Evolutionary conservation across 30 jellyfish, hydroid and myxozoan genomes (phyloP).

Genomic region (Aurelia coerulea): DNA sequence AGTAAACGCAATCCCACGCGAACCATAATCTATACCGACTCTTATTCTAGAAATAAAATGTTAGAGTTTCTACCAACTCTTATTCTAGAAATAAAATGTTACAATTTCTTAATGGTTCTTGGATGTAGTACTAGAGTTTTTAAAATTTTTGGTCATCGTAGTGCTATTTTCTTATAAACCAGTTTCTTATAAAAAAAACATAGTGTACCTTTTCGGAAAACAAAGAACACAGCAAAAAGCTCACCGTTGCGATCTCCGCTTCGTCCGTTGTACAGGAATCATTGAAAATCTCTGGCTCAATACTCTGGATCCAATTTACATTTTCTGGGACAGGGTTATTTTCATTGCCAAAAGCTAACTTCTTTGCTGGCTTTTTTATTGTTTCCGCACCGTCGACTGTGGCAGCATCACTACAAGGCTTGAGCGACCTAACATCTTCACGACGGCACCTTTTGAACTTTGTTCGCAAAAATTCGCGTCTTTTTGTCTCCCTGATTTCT

Average conservation of each 20-base stretch:
- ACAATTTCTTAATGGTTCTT: no score
- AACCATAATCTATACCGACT: no score
- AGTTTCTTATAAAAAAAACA: no score
- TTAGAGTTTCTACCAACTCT: no score
- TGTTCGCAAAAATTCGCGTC: slow-evolving; percentile 15
- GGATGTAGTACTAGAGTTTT: no score
- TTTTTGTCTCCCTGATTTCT: slow-evolving; percentile 45
- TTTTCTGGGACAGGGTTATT: slow-evolving; percentile 23
- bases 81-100: no score
- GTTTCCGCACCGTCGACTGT: slow-evolving; percentile 5
- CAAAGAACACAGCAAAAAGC: slow-evolving; percentile 24
- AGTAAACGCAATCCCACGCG: no score
- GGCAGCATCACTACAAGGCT: neutral
- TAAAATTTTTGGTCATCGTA: no score
- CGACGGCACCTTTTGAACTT: slow-evolving; percentile 17
- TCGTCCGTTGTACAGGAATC: slow-evolving; percentile 36
- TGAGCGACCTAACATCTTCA: slow-evolving; percentile 25
- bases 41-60: no score
- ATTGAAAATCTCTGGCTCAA: slow-evolving; percentile 23
- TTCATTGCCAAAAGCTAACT: slow-evolving; percentile 31
- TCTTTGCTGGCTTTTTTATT: slow-evolving; percentile 26
- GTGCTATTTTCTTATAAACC: no score
- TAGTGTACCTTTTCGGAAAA: no score
- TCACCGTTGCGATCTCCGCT: slow-evolving; percentile 29
- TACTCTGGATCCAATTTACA: slow-evolving; percentile 40